A percentile compares a stretch with the other conserved stretches of the same genome.
Evolutionary conservation across 1,140 invertebrate genomes (phyloP).

Genomic region (Drosophila watanabei): DNA sequence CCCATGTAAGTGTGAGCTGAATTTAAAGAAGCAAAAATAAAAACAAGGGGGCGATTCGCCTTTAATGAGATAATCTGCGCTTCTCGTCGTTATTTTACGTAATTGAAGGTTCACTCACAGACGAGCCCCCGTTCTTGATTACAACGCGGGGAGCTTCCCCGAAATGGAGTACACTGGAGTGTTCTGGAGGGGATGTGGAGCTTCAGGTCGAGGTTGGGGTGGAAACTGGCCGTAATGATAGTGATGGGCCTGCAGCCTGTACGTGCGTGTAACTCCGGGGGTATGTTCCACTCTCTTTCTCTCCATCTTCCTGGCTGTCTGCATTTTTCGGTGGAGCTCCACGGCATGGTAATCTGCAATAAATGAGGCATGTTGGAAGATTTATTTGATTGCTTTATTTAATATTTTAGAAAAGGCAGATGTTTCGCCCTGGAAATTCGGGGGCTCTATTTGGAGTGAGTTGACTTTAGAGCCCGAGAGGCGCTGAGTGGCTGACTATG

Average conservation of each 20-base stretch:
- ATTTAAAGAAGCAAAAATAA: constrained; percentile 68
- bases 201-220: constrained; percentile 1
- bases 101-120: constrained; percentile 83
- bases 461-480: constrained; percentile 41
- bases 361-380: constrained; percentile 85
- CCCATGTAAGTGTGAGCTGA: constrained; percentile 59
- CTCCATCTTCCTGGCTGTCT: constrained; percentile 9
- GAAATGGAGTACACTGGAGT: constrained; percentile 13
- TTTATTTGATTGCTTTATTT: constrained; percentile 85
- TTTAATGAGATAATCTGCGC: constrained; percentile 84
- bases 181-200: constrained; percentile 4
- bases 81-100: constrained; percentile 72
- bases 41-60: constrained; percentile 33
- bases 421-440: constrained; percentile 62
- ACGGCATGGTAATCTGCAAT: constrained; percentile 81
- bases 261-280: constrained; percentile 34
- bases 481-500: constrained; percentile 65
- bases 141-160: constrained; percentile 1
- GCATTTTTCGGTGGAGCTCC: constrained; percentile 43
- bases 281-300: neutral
- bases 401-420: constrained; percentile 83
- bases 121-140: constrained; percentile 22
- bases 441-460: too few species aligned
- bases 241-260: constrained; percentile 46
- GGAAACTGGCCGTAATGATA: constrained; percentile 57